Percentiles rank a stretch among this genome's conserved stretches.
phyloP scores from a whole-genome alignment of 2,797 vertebrate genomes.

The Cryptoprocta ferox region DNA sequence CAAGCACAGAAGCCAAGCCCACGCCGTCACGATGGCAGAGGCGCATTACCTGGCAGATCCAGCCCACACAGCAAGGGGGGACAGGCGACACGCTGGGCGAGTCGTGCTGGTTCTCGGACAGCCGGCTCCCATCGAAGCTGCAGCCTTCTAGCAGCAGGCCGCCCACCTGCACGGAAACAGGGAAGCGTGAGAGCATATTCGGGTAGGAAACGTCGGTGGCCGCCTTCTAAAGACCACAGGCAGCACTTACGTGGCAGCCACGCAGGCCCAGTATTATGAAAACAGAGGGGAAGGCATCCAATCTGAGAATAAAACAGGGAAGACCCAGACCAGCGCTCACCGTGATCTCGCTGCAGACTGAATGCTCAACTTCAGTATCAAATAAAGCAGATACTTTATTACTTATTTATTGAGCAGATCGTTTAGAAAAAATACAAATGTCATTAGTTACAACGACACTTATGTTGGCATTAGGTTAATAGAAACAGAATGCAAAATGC shows the following conservation, averaged over 20 bases:
- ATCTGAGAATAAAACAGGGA: slow-evolving; percentile 70
- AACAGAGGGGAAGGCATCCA: slow-evolving; percentile 61
- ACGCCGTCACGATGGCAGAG: not conserved
- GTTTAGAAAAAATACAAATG: slow-evolving; percentile 61
- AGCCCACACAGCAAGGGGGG: slow-evolving; percentile 95
- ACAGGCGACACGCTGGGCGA: slow-evolving; percentile 95
- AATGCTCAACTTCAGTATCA: slow-evolving; percentile 75
- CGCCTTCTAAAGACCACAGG: not conserved
- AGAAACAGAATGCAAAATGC: slow-evolving; percentile 69
- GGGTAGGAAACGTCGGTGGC: slow-evolving; percentile 49
- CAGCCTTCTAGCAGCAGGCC: slow-evolving; percentile 97
- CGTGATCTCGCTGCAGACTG: slow-evolving; percentile 64
- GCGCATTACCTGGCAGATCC: slow-evolving; percentile 94
- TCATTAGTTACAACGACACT: slow-evolving; percentile 63
- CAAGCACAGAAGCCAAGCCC: slow-evolving; percentile 39
- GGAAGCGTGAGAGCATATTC: slow-evolving; percentile 62
- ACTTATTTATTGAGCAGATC: not conserved
- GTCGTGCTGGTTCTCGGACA: slow-evolving; percentile 95
- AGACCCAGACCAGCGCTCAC: slow-evolving; percentile 3
- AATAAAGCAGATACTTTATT: not conserved
- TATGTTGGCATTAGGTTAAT: slow-evolving; percentile 71
- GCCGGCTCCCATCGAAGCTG: slow-evolving; percentile 93
- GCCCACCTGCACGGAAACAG: slow-evolving; percentile 89
- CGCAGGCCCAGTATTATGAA: slow-evolving; percentile 71
- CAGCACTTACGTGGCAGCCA: slow-evolving; percentile 30